A percentile compares a stretch with the other conserved stretches of the same genome.
phyloP scores from a whole-genome alignment of 2,113 vertebrate species.

The Ophiodon elongatus region DNA sequence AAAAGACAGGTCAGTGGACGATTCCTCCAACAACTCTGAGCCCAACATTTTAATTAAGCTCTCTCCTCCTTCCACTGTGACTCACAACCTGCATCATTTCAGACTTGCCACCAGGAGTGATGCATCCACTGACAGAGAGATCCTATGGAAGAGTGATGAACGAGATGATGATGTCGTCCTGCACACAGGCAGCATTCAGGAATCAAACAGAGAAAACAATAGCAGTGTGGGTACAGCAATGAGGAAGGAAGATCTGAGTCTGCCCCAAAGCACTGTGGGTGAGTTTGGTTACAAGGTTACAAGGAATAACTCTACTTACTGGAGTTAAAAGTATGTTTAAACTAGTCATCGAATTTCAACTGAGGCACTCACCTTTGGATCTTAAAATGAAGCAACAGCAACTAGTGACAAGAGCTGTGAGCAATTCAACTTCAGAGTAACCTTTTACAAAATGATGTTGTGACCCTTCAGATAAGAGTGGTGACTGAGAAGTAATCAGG shows the following conservation, averaged over 20 bases:
- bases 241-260: conserved; percentile 53
- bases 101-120: conserved; percentile 54
- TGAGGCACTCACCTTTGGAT: background rate
- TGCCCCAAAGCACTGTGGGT: conserved; percentile 66
- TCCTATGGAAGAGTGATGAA: conserved; percentile 19
- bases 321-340: background rate
- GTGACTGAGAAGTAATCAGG: background rate
- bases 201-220: conserved; percentile 34
- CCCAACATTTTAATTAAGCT: conserved; percentile 81
- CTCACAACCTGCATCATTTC: conserved; percentile 73
- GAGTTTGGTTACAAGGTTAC: conserved; percentile 30
- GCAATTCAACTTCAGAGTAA: background rate
- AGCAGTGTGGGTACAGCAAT: conserved; percentile 33
- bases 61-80: conserved; percentile 64
- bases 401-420: background rate
- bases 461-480: background rate
- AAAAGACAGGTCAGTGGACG: conserved; percentile 56
- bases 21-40: conserved; percentile 44
- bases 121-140: conserved; percentile 15
- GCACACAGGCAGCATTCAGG: conserved; percentile 15
- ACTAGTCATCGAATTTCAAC: background rate
- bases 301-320: background rate
- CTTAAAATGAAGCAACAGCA: background rate
- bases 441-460: background rate
- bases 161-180: conserved; percentile 9